Evolutionary conservation across 2,888 invertebrate species (phyloP), one percentile per base, ranked within the genome.

Genomic region (Oscheius sp.): DNA sequence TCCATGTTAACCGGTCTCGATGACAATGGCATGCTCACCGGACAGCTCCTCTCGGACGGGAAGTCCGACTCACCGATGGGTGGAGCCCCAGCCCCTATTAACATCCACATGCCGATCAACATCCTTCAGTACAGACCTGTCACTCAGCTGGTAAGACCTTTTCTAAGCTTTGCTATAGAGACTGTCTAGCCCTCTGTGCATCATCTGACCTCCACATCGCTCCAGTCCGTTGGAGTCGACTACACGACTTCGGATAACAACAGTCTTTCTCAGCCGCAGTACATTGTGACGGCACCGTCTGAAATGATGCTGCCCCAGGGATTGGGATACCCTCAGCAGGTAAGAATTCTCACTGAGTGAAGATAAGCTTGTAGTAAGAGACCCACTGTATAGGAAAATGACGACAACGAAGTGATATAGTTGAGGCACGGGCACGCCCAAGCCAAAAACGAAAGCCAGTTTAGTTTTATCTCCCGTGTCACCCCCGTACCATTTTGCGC

Each of bases 101-200:
- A 74, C 57, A 57, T 68, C 55, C 68, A 68, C 55, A 66, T 66
- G 51, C 68, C 73, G 0, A 42, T 79, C 35, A 79, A 77, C 71
- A 77, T 81, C 13, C 60, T 68, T 21, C 68, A 68, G 37, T 68
- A 68, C 35, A 33, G 68, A 21, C 68, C 68, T 21, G 68, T 68
- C 5, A 70, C 70, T 59, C 70, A 60, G 32, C 35, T 68, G 42
- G 68, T 68, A 9, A 35, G 68, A 35, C 48, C n/a, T 63, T 21
- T 47, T 47, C 7, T 1, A 65, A 60, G 32, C n/a, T 3, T 5
- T 29, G 29, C 21, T 21, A 21, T 21, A 21, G 21, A 21, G 21
- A 21, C 21, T 21, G 21, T 21, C 21, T 76, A 84, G 84, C 84
- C 84, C 10, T 81, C 84, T 7, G 83, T 84, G 1, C 84, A 84